Percentiles rank a stretch among this genome's conserved stretches.
Evolutionary conservation across 2,888 invertebrate species (phyloP).

Genomic region (Nowickia ferox): DNA sequence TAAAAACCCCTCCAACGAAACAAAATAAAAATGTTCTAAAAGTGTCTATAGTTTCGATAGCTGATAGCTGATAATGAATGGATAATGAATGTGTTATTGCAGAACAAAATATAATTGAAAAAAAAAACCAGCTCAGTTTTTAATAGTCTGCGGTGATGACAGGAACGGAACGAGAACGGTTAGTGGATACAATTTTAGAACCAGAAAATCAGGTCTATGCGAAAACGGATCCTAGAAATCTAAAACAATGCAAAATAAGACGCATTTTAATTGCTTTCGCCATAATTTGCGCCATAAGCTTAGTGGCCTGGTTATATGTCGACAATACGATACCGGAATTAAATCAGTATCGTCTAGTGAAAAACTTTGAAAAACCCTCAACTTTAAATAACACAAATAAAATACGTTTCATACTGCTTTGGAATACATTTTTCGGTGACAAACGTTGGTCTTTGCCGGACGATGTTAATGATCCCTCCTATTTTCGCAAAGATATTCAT

Average conservation of each 20-base stretch:
- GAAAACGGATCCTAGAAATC: conserved; percentile 17
- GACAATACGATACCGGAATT: conserved; percentile 76
- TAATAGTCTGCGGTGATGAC: conserved; percentile 46
- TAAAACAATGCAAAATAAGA: conserved; percentile 49
- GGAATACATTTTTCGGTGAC: conserved; percentile 80
- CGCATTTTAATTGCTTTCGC: conserved; percentile 36
- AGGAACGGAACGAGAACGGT: conserved; percentile 53
- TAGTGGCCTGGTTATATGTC: conserved; percentile 73
- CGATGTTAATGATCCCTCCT: conserved; percentile 76
- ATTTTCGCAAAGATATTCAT: conserved; percentile 76
- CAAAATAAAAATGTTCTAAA: background rate
- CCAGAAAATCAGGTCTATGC: conserved; percentile 4
- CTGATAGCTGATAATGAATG: conserved; percentile 17
- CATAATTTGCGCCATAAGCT: conserved; percentile 83
- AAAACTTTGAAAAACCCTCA: conserved; percentile 1
- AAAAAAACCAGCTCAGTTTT: conserved; percentile 41
- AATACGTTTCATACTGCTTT: conserved; percentile 78
- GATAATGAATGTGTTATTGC: background rate
- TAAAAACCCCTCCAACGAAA: background rate
- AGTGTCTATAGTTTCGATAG: conserved; percentile 43
- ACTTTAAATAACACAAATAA: background rate
- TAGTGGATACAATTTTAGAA: conserved; percentile 16
- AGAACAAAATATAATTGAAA: background rate
- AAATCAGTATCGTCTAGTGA: conserved; percentile 78
- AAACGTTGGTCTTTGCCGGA: conserved; percentile 77